Conservation (phyloP, 2,113 vertebrate species). For the Hassar affinis region DNA sequence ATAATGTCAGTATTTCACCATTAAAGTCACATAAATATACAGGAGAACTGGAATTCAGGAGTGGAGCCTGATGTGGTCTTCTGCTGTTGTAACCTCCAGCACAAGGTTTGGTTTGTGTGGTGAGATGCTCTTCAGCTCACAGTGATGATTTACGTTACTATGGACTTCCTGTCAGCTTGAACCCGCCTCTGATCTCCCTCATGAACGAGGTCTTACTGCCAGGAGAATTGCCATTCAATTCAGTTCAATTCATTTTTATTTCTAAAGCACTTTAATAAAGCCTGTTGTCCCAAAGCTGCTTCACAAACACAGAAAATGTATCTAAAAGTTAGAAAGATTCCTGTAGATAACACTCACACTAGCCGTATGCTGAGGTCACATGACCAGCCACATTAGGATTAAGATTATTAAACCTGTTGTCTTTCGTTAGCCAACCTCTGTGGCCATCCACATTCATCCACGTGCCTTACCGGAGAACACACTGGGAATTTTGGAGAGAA, state of each 20-base stretch:
- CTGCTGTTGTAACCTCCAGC: neutral
- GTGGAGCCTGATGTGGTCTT: neutral
- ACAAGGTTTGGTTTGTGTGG: neutral
- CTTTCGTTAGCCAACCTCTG: neutral
- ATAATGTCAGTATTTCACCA: no score
- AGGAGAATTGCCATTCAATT: neutral
- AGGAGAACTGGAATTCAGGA: no score
- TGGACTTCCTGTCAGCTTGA: neutral
- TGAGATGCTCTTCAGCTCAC: neutral
- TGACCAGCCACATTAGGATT: neutral
- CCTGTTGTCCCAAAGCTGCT: no score
- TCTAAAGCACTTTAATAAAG: no score
- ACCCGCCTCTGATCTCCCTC: neutral
- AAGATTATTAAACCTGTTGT: no score
- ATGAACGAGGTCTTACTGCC: neutral
- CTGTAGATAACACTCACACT: no score
- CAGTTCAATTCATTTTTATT: no score
- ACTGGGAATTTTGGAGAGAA: constrained; percentile 97
- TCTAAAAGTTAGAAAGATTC: no score
- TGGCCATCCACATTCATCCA: neutral
- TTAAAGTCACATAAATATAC: no score
- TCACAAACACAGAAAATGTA: no score
- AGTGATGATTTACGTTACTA: neutral
- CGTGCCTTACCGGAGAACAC: constrained; percentile 92
- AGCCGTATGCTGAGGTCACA: no score